A percentile compares a stretch with the other conserved stretches of the same genome.
These are phyloP conservation scores for Bombus confusus DNA, from an alignment of 1,140 invertebrate genomes.

Conservation along the genomic window DNA sequence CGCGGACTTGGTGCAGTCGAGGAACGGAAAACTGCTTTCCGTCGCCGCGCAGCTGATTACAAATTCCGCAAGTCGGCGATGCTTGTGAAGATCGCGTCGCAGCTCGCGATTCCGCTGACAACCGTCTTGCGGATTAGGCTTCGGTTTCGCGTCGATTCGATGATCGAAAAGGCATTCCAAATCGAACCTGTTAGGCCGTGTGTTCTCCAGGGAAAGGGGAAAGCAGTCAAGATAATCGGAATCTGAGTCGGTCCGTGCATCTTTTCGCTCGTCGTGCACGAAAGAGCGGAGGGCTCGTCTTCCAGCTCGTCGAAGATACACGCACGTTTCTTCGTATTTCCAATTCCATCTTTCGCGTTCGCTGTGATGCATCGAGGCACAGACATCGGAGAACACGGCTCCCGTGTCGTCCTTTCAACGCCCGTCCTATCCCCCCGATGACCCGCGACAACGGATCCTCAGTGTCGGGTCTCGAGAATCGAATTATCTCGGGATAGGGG, in stretches of 20 bases:
- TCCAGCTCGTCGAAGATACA: constrained; percentile 2
- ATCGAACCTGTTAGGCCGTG: background rate
- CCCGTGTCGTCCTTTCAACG: constrained; percentile 21
- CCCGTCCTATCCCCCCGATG: background rate
- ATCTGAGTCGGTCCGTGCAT: constrained; percentile 1
- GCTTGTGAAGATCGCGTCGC: constrained; percentile 3
- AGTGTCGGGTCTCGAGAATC: background rate
- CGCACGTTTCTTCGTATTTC: constrained; percentile 35
- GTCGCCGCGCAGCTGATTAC: constrained; percentile 20
- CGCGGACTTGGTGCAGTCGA: background rate
- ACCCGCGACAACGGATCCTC: constrained; percentile 7
- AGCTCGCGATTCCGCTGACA: too few species aligned
- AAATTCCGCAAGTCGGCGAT: constrained; percentile 28
- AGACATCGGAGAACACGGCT: constrained; percentile 14
- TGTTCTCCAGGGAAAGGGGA: fast-evolving
- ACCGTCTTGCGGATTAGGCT: background rate
- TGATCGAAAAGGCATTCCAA: background rate
- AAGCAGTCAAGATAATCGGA: constrained; percentile 31
- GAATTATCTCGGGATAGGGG: background rate
- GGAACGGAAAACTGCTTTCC: constrained; percentile 35
- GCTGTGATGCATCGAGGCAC: constrained; percentile 9
- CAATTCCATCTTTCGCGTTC: constrained; percentile 43
- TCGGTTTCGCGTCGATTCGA: background rate
- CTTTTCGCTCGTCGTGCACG: too few species aligned
- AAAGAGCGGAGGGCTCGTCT: background rate